These are phyloP conservation scores for Nansenia antarctica DNA, from an alignment of 2,113 vertebrate genomes.

Conservation along the genomic window DNA sequence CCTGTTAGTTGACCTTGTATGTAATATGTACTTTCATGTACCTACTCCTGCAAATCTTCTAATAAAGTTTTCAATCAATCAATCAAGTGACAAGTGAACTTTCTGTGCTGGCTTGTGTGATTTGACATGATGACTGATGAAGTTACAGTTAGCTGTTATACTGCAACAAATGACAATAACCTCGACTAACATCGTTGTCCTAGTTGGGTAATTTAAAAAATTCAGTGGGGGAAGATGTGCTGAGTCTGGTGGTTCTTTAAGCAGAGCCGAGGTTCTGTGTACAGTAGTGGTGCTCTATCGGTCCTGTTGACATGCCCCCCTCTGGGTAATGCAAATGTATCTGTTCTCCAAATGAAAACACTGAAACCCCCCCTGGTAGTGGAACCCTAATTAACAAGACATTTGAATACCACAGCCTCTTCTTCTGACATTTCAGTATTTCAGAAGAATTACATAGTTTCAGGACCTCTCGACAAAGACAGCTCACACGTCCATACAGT, in stretches of 20 bases:
- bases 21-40: too few relatives aligned
- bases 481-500: conserved; percentile 29
- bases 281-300: conserved; percentile 58
- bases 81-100: too few relatives aligned
- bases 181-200: conserved; percentile 24
- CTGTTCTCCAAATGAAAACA: conserved; percentile 62
- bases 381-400: conserved; percentile 66
- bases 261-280: conserved; percentile 39
- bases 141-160: not conserved
- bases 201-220: conserved; percentile 43
- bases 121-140: not conserved
- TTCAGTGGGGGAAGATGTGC: conserved; percentile 53
- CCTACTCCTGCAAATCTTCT: too few relatives aligned
- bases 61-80: too few relatives aligned
- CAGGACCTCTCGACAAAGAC: conserved; percentile 47
- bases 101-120: too few relatives aligned
- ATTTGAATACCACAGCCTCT: conserved; percentile 71
- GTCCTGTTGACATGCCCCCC: conserved; percentile 68
- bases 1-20: too few relatives aligned
- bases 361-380: conserved; percentile 58
- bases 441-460: conserved; percentile 60
- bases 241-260: conserved; percentile 55
- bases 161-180: conserved; percentile 20
- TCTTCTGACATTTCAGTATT: conserved; percentile 67
- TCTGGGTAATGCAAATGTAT: conserved; percentile 72